Evolutionary conservation across 2,113 vertebrate species (phyloP).

Genomic region (Pandion haliaetus): DNA sequence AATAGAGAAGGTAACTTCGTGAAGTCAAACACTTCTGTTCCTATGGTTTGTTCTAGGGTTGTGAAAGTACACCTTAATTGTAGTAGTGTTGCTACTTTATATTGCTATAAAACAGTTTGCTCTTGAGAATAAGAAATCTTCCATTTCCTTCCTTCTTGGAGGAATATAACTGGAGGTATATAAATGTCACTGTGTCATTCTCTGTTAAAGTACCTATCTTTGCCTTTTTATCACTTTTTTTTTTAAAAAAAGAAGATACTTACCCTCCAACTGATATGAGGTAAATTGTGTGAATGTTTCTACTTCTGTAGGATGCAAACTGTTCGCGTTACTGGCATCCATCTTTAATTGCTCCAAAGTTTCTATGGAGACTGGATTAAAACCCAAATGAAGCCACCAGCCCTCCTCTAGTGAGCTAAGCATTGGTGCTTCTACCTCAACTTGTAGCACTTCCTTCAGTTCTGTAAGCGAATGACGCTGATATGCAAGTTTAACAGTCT

Average conservation of each 20-base stretch:
- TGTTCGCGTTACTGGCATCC: background rate
- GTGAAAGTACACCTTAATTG: background rate
- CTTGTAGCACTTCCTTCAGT: conserved; percentile 21
- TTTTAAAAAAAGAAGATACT: conserved; percentile 6
- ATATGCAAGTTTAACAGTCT: background rate
- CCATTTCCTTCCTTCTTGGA: background rate
- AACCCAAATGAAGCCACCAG: conserved; percentile 45
- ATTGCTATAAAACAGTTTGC: background rate
- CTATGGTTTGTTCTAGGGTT: background rate
- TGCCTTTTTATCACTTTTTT: background rate
- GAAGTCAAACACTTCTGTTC: background rate
- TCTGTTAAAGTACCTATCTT: background rate
- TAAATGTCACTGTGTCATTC: background rate
- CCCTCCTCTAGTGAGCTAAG: background rate
- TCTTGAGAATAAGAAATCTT: background rate
- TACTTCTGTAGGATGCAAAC: background rate
- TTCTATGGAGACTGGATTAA: background rate
- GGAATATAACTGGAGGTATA: background rate
- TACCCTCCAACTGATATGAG: conserved; percentile 52
- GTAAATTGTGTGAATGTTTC: conserved; percentile 50
- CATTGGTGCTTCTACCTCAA: conserved; percentile 17
- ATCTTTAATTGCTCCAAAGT: conserved; percentile 30
- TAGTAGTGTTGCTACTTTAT: background rate
- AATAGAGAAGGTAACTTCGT: background rate
- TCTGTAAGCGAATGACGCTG: conserved; percentile 24